Percentiles rank a stretch among this genome's conserved stretches.
phyloP scores from a whole-genome alignment of 1,140 invertebrate genomes.

The Pseudomyrmex gracilis region DNA sequence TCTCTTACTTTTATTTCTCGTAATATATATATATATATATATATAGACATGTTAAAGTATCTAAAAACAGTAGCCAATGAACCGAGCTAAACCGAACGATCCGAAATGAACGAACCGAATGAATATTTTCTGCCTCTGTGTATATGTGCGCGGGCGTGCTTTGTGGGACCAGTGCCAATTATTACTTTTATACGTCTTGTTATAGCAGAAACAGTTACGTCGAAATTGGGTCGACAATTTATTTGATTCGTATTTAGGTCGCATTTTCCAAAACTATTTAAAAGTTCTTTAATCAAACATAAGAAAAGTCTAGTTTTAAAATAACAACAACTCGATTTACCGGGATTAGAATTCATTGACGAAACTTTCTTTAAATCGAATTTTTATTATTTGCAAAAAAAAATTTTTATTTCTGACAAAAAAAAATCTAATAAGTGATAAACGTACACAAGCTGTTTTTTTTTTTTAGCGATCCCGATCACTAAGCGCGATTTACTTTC shows the following conservation, averaged over 20 bases:
- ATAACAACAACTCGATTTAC: too few relatives aligned
- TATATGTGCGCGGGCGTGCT: too few relatives aligned
- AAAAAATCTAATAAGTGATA: too few relatives aligned
- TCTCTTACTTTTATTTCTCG: conserved; percentile 4
- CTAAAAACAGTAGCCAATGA: not conserved
- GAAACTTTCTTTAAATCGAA: not conserved
- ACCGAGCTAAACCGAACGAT: not conserved
- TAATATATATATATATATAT: too few relatives aligned
- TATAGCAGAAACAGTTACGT: not conserved
- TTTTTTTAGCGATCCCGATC: too few relatives aligned
- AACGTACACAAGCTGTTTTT: too few relatives aligned
- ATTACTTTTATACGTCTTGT: conserved; percentile 54
- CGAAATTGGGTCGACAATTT: conserved; percentile 34
- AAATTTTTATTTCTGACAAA: too few relatives aligned
- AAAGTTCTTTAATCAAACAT: not conserved
- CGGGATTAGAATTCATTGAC: too few relatives aligned
- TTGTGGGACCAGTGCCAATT: conserved; percentile 51
- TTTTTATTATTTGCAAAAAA: too few relatives aligned
- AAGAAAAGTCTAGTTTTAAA: too few relatives aligned
- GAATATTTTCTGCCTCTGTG: not conserved
- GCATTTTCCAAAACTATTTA: not conserved
- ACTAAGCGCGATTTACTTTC: conserved; percentile 7
- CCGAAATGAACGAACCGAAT: conserved; percentile 25
- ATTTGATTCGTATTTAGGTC: not conserved
- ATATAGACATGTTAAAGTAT: too few relatives aligned